Evolutionary conservation across 53 echinoderm and acorn worm genomes (phyloP), one percentile per base, ranked within the genome.

Genomic region (Glandiceps talaboti): DNA sequence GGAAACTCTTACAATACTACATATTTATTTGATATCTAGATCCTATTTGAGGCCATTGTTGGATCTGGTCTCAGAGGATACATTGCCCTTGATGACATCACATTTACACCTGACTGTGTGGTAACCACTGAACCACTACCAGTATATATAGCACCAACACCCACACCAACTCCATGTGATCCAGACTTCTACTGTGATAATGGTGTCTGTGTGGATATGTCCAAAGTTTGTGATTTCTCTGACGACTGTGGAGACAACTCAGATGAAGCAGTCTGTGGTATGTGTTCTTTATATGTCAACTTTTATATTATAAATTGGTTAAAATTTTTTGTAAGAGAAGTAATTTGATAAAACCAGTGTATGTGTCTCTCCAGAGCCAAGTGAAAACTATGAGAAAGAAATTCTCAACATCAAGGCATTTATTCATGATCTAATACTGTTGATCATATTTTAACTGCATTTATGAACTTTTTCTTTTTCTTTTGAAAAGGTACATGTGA

Each of bases 401-500:
- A n/a, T n/a, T n/a, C n/a, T n/a, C n/a, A n/a, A n/a, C n/a, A n/a
- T n/a, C n/a, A n/a, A n/a, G n/a, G n/a, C n/a, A n/a, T n/a, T n/a
- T n/a, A n/a, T n/a, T n/a, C n/a, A n/a, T n/a, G n/a, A n/a, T n/a
- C n/a, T n/a, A n/a, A n/a, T n/a, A n/a, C n/a, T n/a, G n/a, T n/a
- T n/a, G n/a, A n/a, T n/a, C n/a, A n/a, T n/a, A n/a, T n/a, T n/a
- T n/a, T n/a, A n/a, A n/a, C n/a, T n/a, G n/a, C n/a, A n/a, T n/a
- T n/a, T n/a, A n/a, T n/a, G n/a, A n/a, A n/a, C n/a, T n/a, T n/a
- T n/a, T n/a, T n/a, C n/a, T n/a, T n/a, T n/a, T n/a, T n/a, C n/a
- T n/a, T n/a, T 33, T 45, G 32, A 76, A 1, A 84, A 93, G 99
- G 93, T 32, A 85, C 80, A 76, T 99, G 99, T 30, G 87, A 93